phyloP scores from a whole-genome alignment of 2,888 invertebrate species.

The Epirrhoe tristata region DNA sequence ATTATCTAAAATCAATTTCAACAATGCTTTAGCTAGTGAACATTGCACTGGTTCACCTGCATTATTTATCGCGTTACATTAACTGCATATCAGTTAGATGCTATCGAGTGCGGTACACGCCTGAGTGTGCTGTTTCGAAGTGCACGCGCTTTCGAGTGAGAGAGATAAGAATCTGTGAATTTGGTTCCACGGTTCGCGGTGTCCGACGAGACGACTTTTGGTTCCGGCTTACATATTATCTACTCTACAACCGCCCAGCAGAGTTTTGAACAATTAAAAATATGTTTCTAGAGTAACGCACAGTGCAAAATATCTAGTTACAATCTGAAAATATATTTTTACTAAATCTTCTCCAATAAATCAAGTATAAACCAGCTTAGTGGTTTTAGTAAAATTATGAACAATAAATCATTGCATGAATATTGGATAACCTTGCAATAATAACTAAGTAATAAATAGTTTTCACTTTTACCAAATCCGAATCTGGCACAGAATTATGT shows the following conservation, averaged over 20 bases:
- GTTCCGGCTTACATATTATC: not conserved
- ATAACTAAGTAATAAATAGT: too few species aligned
- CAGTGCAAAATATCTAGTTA: too few species aligned
- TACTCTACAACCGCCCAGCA: not conserved
- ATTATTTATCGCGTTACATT: constrained; percentile 82
- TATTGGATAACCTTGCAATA: too few species aligned
- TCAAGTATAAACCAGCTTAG: too few species aligned
- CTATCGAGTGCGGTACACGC: constrained; percentile 77
- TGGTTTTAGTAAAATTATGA: too few species aligned
- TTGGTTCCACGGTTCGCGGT: constrained; percentile 56
- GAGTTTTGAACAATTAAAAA: too few species aligned
- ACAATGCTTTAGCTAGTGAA: constrained; percentile 54
- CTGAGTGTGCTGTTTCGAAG: constrained; percentile 55
- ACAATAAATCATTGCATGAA: too few species aligned
- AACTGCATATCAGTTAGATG: constrained; percentile 80
- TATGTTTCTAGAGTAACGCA: too few species aligned
- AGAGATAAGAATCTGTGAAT: constrained; percentile 69
- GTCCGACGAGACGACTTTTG: constrained; percentile 46
- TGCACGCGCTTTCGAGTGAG: constrained; percentile 78
- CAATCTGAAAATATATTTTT: too few species aligned
- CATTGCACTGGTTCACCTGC: constrained; percentile 68
- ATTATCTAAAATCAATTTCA: constrained; percentile 71
- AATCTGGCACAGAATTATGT: too few species aligned
- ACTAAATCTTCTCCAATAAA: too few species aligned
- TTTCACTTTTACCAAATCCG: too few species aligned